Evolutionary conservation across 2,888 invertebrate species (phyloP).

Genomic region (Drosophila diplacantha): DNA sequence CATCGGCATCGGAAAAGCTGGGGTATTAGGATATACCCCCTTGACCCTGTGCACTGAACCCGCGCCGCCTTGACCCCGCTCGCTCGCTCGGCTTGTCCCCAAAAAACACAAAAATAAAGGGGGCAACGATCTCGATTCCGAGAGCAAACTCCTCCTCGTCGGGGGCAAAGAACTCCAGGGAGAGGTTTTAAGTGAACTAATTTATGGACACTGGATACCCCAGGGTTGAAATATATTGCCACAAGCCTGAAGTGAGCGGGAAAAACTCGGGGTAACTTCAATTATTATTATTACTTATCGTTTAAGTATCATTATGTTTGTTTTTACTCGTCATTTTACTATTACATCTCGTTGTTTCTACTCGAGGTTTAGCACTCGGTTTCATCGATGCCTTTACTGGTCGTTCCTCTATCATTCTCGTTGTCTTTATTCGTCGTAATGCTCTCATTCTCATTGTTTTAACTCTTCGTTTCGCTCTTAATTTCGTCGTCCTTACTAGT

Average conservation of each 20-base stretch:
- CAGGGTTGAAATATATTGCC: constrained; percentile 1
- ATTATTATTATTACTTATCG: too few species aligned
- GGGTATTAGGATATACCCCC: background rate
- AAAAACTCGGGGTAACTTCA: too few species aligned
- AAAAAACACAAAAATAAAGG: background rate
- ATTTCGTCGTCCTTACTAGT: too few species aligned
- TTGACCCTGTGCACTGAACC: constrained; percentile 7
- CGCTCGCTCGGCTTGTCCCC: background rate
- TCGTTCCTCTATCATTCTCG: background rate
- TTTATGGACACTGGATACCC: constrained; percentile 10
- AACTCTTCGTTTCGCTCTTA: background rate
- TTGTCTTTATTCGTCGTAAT: background rate
- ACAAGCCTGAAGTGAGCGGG: background rate
- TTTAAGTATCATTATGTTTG: too few species aligned
- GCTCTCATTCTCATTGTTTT: background rate
- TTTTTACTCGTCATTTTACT: too few species aligned
- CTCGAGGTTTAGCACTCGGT: background rate
- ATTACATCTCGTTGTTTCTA: background rate
- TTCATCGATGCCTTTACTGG: background rate
- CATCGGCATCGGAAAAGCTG: background rate
- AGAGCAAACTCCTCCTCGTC: constrained; percentile 4
- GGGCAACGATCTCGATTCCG: constrained; percentile 2
- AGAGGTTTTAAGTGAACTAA: constrained; percentile 15
- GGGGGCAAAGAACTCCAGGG: constrained; percentile 5
- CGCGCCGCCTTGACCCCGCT: constrained; percentile 2